A percentile compares a stretch with the other conserved stretches of the same genome.
phyloP scores from a whole-genome alignment of 2,888 invertebrate genomes.

The Mechanitis messenoides region DNA sequence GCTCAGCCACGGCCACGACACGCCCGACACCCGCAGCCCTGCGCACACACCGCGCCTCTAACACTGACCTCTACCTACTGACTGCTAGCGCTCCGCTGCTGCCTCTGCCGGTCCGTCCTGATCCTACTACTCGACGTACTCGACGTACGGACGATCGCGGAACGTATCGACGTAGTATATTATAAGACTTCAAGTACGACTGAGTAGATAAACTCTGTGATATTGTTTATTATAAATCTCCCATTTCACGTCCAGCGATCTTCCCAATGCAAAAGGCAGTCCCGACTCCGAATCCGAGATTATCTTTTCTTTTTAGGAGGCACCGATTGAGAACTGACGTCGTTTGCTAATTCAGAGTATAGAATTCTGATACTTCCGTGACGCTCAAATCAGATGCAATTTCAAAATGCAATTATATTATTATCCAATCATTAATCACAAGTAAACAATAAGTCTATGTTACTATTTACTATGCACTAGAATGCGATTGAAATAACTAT shows the following conservation, averaged over 20 bases:
- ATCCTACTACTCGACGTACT: not conserved
- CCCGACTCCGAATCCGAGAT: not conserved
- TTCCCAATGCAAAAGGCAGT: not conserved
- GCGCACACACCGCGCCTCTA: slow-evolving; percentile 67
- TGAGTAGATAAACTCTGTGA: not conserved
- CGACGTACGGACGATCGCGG: not conserved
- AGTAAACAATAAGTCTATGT: slow-evolving; percentile 44
- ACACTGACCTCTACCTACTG: slow-evolving; percentile 36
- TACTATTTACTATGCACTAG: slow-evolving; percentile 49
- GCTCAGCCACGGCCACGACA: slow-evolving; percentile 86
- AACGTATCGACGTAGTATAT: no score
- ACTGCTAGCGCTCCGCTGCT: slow-evolving; percentile 11
- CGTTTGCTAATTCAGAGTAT: not conserved
- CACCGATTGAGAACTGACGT: no score
- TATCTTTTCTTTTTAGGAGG: not conserved
- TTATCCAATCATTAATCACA: slow-evolving; percentile 44
- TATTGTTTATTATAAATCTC: not conserved
- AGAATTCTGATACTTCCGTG: slow-evolving; percentile 16
- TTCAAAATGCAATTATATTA: slow-evolving; percentile 32
- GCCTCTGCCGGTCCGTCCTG: slow-evolving; percentile 3
- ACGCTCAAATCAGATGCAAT: slow-evolving; percentile 30
- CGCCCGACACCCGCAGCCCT: slow-evolving; percentile 87
- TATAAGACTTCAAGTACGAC: no score
- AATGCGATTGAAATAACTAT: slow-evolving; percentile 49
- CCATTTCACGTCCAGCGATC: not conserved